Evolutionary conservation across 2,888 invertebrate species (phyloP).

Genomic region (Ophion costatus): DNA sequence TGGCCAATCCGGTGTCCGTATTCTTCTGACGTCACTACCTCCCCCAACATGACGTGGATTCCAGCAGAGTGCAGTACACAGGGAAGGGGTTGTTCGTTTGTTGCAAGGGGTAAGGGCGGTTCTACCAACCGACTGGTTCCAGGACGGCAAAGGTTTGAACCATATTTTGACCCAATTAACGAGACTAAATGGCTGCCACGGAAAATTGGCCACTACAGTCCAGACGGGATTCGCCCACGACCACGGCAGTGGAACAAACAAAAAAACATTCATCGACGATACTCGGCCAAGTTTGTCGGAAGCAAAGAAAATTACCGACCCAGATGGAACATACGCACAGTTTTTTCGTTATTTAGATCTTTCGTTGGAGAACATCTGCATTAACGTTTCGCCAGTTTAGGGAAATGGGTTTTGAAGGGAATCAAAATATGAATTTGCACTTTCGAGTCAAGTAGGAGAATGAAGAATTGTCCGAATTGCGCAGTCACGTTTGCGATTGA

Average conservation of each 20-base stretch:
- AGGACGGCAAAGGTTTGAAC: constrained; percentile 69
- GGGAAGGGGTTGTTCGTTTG: constrained; percentile 65
- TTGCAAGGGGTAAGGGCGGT: constrained; percentile 58
- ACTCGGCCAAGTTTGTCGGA: background rate
- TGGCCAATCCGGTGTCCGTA: constrained; percentile 78
- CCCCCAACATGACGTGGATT: constrained; percentile 79
- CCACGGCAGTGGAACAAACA: background rate
- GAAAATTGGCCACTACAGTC: constrained; percentile 47
- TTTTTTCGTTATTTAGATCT: background rate
- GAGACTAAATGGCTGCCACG: constrained; percentile 68
- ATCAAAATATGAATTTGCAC: background rate
- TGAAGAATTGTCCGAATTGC: no score
- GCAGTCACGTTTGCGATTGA: no score
- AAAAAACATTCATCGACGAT: background rate
- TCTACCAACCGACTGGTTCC: constrained; percentile 55
- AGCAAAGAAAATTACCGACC: background rate
- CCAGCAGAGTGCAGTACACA: constrained; percentile 68
- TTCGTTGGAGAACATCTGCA: background rate
- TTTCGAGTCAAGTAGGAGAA: no score
- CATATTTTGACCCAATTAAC: constrained; percentile 81
- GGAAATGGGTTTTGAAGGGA: background rate
- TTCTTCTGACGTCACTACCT: constrained; percentile 80
- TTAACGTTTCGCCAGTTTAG: background rate
- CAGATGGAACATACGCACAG: background rate
- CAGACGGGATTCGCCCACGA: background rate